These are phyloP conservation scores for Druon quercuslanigerum DNA, from an alignment of 1,140 invertebrate species.

Conservation along the genomic window DNA sequence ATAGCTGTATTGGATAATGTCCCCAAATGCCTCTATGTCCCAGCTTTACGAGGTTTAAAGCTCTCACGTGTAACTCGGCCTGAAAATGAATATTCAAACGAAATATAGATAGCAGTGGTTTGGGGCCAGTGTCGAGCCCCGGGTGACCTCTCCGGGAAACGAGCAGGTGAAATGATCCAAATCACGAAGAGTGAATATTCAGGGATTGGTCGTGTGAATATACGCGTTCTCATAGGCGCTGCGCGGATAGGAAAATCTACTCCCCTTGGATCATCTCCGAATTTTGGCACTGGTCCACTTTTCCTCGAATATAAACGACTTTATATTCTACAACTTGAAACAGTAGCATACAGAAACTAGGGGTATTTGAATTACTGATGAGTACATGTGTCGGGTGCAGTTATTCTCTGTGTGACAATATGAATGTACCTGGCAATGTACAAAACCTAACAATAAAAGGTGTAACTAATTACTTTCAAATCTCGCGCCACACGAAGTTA, in stretches of 20 bases:
- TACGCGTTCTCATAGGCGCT: conserved; percentile 9
- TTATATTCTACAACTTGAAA: background rate
- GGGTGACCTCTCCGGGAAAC: conserved; percentile 47
- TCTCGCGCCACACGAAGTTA: too few relatives aligned
- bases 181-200: conserved; percentile 49
- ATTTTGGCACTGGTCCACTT: conserved; percentile 16
- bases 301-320: background rate
- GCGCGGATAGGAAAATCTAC: conserved; percentile 17
- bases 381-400: background rate
- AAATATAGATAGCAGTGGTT: conserved; percentile 41
- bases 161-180: conserved; percentile 49
- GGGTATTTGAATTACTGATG: background rate
- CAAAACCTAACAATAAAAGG: too few relatives aligned
- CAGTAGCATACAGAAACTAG: background rate
- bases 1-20: too few relatives aligned
- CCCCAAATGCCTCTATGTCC: too few relatives aligned
- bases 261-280: conserved; percentile 9
- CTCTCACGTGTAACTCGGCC: conserved; percentile 45
- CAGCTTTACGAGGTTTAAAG: conserved; percentile 33
- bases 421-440: background rate
- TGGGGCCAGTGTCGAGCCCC: conserved; percentile 39
- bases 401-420: background rate
- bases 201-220: conserved; percentile 30
- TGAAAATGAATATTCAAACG: conserved; percentile 55
- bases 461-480: too few relatives aligned